Evolutionary conservation across 2,113 vertebrate species (phyloP), one percentile per base, ranked within the genome.

Genomic region (Phodopus roborovskii): DNA sequence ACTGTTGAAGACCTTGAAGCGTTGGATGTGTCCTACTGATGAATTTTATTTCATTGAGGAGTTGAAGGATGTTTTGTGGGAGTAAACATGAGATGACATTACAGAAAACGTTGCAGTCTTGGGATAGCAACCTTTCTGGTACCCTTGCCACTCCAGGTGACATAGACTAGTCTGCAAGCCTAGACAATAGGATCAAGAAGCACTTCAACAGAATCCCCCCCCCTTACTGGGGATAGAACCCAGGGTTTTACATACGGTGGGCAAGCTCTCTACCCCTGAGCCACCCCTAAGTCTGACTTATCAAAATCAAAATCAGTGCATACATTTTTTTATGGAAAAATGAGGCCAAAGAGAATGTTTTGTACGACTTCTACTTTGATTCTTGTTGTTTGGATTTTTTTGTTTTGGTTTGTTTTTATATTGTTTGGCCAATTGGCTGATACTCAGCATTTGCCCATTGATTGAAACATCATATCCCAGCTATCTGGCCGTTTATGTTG

Each of bases 171-270:
- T 36, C 62, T 50, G 45, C 8, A 75, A 11, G 58, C 81, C 62
- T 71, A 88, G n/a, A 81, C 39, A 30, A 89, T 86, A 64, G 94
- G 56, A 79, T 83, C 83, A 89, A 95, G 75, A 93, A 83, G 73
- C 28, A 70, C 48, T 74, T 92, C 39, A 58, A 66, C 19, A 53
- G 53, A 91, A 36, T 6, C 64, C 26, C 56, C 28, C 22, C 50
- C 33, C 20, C 53, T 33, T 39, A 13, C 45, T 87, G 48, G 48
- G 13, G 48, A 26, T 50, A 22, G 66, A 87, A 26, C 22, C 36
- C 36, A 19, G 36, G 36, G 17, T 22, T 68, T 11, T 33, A 10
- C 58, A 17, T 50, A 88, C 4, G 10, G 50, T 19, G 16, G 68
- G 86, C 48, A 88, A 73, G 50, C 45, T 73, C 66, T 53, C 20